These are phyloP conservation scores for Psylliodes chrysocephalus DNA, from an alignment of 2,888 invertebrate genomes.

Conservation along the genomic window DNA sequence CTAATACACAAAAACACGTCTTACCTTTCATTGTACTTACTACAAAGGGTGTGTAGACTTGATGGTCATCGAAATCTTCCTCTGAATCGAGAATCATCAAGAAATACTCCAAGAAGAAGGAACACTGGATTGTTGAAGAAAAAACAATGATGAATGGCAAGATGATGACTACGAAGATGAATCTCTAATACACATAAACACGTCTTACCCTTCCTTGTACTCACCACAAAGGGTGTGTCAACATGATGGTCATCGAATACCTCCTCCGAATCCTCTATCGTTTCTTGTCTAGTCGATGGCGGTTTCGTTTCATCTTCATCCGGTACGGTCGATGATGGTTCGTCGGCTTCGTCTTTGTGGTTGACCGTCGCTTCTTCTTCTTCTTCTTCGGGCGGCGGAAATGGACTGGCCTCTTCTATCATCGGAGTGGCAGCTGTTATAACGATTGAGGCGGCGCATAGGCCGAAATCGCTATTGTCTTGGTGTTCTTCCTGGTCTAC, in stretches of 20 bases:
- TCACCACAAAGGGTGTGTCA: constrained; percentile 67
- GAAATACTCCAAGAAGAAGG: no score
- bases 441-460: constrained; percentile 89
- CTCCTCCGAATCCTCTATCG: constrained; percentile 46
- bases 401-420: constrained; percentile 84
- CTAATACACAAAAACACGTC: neutral
- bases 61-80: constrained; percentile 66
- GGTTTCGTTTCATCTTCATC: no score
- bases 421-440: constrained; percentile 95
- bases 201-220: constrained; percentile 3
- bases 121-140: no score
- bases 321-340: neutral
- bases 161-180: neutral
- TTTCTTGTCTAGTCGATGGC: constrained; percentile 25
- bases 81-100: no score
- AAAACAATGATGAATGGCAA: no score
- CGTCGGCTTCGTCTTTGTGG: neutral
- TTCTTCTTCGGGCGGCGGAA: constrained; percentile 71
- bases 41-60: constrained; percentile 68
- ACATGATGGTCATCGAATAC: constrained; percentile 68
- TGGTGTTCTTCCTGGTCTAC: constrained; percentile 33
- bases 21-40: constrained; percentile 45
- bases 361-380: constrained; percentile 34
- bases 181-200: neutral
- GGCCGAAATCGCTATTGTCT: constrained; percentile 67